Evolutionary conservation across 2,797 vertebrate species (phyloP).

Genomic region (Danio albolineatus): DNA sequence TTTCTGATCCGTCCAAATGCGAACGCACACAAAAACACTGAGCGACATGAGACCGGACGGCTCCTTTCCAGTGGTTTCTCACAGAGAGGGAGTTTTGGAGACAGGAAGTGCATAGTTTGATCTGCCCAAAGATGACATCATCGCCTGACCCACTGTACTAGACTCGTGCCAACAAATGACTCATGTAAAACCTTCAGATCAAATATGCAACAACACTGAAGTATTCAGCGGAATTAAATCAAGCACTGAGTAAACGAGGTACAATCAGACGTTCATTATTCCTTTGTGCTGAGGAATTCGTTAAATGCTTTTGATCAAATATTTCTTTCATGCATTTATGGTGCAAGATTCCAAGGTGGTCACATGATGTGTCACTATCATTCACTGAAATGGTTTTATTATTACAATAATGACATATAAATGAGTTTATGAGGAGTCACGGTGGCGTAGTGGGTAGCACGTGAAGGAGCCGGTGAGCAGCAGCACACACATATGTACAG

Average conservation of each 20-base stretch:
- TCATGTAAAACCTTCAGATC: background rate
- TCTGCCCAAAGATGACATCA: conserved; percentile 33
- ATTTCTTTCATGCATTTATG: background rate
- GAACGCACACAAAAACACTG: background rate
- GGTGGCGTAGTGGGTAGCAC: too few species aligned
- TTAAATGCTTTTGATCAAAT: background rate
- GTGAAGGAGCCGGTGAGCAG: too few species aligned
- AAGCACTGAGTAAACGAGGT: background rate
- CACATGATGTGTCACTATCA: background rate
- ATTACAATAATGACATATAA: too few species aligned
- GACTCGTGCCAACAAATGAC: conserved; percentile 11
- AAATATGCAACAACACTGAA: background rate
- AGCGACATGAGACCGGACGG: background rate
- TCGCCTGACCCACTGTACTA: conserved; percentile 23
- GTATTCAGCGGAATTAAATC: background rate
- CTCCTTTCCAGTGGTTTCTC: background rate
- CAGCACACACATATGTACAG: too few species aligned
- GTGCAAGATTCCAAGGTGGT: background rate
- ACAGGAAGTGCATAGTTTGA: conserved; percentile 41
- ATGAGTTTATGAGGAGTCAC: too few species aligned
- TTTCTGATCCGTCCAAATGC: background rate
- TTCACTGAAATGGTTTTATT: background rate
- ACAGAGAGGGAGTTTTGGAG: background rate
- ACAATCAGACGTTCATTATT: background rate
- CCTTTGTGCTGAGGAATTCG: background rate